Conservation (phyloP, 2,113 vertebrate species). For the Tursiops truncatus region DNA sequence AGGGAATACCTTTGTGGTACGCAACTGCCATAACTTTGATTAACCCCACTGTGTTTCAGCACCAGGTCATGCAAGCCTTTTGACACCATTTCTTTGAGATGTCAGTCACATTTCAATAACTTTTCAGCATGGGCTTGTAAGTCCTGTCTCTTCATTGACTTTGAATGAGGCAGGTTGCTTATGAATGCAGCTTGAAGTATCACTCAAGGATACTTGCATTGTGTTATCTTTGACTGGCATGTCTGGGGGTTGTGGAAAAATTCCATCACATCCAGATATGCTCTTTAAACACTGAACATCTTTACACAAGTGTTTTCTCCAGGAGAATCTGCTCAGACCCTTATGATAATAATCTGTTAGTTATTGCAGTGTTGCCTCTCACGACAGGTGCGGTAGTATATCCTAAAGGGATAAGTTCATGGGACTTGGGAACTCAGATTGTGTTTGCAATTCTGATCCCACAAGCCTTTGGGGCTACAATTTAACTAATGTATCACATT, state of each 20-base stretch:
- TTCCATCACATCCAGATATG: constrained; percentile 71
- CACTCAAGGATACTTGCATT: constrained; percentile 84
- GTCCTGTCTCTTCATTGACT: constrained; percentile 86
- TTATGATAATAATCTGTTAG: constrained; percentile 57
- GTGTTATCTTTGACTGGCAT: constrained; percentile 84
- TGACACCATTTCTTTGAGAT: constrained; percentile 84
- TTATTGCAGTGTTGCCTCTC: constrained; percentile 43
- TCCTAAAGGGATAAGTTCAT: constrained; percentile 46
- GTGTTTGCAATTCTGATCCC: constrained; percentile 67
- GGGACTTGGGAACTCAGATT: constrained; percentile 26
- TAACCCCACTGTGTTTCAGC: constrained; percentile 86
- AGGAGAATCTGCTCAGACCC: not conserved
- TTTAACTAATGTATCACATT: constrained; percentile 77
- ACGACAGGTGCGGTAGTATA: not conserved
- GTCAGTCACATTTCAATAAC: constrained; percentile 91
- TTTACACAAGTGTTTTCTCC: constrained; percentile 54
- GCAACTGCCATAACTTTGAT: constrained; percentile 84
- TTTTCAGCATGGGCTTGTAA: constrained; percentile 85
- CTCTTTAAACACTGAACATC: constrained; percentile 61
- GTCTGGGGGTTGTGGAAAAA: constrained; percentile 74
- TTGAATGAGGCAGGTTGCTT: constrained; percentile 86
- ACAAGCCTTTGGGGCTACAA: constrained; percentile 69
- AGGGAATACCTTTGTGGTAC: constrained; percentile 72
- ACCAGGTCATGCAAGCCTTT: constrained; percentile 78
- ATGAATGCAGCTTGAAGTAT: constrained; percentile 85